phyloP scores from a whole-genome alignment of 2,888 invertebrate genomes.

The Panzeria rudis region DNA sequence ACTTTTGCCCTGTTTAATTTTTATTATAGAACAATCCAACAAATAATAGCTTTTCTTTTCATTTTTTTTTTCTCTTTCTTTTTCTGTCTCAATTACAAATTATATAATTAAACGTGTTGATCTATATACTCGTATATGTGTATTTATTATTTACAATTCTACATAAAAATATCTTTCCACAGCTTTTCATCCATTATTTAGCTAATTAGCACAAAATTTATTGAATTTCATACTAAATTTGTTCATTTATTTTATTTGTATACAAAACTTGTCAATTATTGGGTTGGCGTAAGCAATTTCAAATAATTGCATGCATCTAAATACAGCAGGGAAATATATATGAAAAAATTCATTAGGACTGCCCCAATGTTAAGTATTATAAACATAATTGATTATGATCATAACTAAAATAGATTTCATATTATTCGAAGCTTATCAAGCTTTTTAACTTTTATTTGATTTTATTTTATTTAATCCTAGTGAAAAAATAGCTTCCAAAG shows the following conservation, averaged over 20 bases:
- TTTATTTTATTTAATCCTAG: too few relatives aligned
- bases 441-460: too few relatives aligned
- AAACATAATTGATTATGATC: background rate
- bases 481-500: too few relatives aligned
- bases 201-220: conserved; percentile 38
- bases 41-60: too few relatives aligned
- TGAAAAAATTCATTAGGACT: background rate
- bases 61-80: background rate
- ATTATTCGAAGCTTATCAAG: too few relatives aligned
- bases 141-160: background rate
- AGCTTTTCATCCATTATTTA: conserved; percentile 4
- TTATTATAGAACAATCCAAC: too few relatives aligned
- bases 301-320: conserved; percentile 35
- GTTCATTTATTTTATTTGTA: background rate
- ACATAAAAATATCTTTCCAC: background rate
- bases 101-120: background rate
- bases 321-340: conserved; percentile 3
- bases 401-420: background rate
- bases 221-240: background rate
- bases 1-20: too few relatives aligned
- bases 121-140: background rate
- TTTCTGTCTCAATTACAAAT: background rate
- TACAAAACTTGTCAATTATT: conserved; percentile 51
- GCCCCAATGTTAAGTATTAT: background rate
- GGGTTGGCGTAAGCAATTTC: conserved; percentile 56